Evolutionary conservation across 2,888 invertebrate species (phyloP), one percentile per base, ranked within the genome.

Genomic region (Rhagonycha fulva): DNA sequence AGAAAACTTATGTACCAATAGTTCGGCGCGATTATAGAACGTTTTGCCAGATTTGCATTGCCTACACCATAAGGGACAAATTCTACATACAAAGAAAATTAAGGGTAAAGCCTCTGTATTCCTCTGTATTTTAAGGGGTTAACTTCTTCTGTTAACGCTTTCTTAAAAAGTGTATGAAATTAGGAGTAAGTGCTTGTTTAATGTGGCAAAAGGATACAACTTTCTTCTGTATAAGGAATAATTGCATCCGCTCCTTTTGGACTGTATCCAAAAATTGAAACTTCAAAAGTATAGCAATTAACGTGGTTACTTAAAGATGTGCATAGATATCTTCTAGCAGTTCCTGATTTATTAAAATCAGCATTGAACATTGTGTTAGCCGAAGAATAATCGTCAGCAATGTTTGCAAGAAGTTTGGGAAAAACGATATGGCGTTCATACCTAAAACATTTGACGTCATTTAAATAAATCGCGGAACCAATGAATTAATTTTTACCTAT

Each of bases 341-440:
- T 96, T 32, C 98, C 98, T 14, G 92, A 91, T 87, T 97, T 96
- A 73, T 92, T 91, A 0, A 93, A 90, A 88, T 99, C 98, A 14
- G 96, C 91, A 89, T 99, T 99, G 89, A 95, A 99, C 90, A 97
- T 94, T 72, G 98, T 97, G 85, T 95, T 95, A 63, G 92, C 92
- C 9, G 93, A 86, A 28, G 94, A 92, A 89, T 97, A 99, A 83
- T 98, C 98, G 83, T 96, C 96, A 0, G 97, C 93, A 80, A 96
- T 94, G 82, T 93, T 92, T 66, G 95, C 93, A 75, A 99, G 90
- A 77, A 98, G 91, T 88, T 98, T 98, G 0, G 99, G 98, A 83
- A 99, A 94, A 3, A 99, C 94, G 67, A 98, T 94, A 87, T 99
- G 99, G 28, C 97, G 91, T 87, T 99, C 98, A 86, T 96, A 97